Conservation (phyloP, 2,888 invertebrate genomes). For the Monoplex corrugatus region DNA sequence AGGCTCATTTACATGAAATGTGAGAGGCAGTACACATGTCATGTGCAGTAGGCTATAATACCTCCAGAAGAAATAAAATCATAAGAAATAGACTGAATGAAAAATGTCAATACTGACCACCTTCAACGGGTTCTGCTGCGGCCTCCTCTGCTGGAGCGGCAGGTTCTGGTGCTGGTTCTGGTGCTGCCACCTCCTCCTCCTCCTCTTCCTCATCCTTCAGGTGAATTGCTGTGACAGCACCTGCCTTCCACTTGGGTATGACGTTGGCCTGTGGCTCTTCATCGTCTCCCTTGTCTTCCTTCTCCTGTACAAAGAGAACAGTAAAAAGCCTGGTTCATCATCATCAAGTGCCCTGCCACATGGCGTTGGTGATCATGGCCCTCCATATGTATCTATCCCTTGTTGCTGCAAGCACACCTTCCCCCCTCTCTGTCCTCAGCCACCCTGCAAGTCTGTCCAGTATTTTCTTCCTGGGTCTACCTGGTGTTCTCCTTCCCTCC, state of each 20-base stretch:
- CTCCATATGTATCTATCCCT: too few species aligned
- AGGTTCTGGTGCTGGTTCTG: slow-evolving; percentile 2
- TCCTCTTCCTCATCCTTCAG: slow-evolving; percentile 77
- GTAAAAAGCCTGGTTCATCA: neutral
- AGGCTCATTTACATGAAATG: neutral
- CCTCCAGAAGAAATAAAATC: neutral
- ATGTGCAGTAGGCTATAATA: neutral
- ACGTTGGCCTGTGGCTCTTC: slow-evolving; percentile 75
- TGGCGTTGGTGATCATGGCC: too few species aligned
- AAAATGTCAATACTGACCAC: neutral
- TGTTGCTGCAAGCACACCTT: too few species aligned
- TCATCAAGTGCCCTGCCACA: too few species aligned
- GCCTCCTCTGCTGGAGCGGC: slow-evolving; percentile 10
- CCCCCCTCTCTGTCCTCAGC: too few species aligned
- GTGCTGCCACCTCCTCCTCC: slow-evolving; percentile 53
- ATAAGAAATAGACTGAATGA: neutral
- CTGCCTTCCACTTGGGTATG: slow-evolving; percentile 80
- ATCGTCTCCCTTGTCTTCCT: slow-evolving; percentile 73
- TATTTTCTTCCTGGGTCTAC: too few species aligned
- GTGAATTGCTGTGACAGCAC: slow-evolving; percentile 75
- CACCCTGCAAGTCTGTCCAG: too few species aligned
- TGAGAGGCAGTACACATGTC: neutral
- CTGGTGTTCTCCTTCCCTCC: too few species aligned
- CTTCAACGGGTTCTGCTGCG: slow-evolving; percentile 36
- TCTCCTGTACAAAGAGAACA: slow-evolving; percentile 58